Conservation (phyloP, 2,888 invertebrate genomes). For the Teleiodes luculella region DNA sequence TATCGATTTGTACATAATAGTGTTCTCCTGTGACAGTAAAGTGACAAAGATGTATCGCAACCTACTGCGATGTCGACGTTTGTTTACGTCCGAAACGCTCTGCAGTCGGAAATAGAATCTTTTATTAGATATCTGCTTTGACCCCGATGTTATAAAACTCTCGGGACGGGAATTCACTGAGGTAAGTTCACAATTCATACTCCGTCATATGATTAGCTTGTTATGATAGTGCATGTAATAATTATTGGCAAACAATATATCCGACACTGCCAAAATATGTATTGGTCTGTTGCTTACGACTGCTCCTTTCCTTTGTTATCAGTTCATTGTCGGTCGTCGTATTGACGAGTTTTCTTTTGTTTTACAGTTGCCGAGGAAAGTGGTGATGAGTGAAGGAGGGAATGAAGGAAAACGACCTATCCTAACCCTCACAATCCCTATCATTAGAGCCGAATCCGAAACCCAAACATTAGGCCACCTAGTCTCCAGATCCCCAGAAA, state of each 20-base stretch:
- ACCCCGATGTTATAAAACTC: conserved; percentile 55
- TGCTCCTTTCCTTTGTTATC: conserved; percentile 35
- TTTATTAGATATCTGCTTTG: conserved; percentile 63
- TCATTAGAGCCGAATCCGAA: conserved; percentile 56
- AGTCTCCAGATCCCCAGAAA: conserved; percentile 45
- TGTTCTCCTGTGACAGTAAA: conserved; percentile 25
- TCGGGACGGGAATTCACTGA: conserved; percentile 41
- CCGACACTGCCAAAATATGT: conserved; percentile 52
- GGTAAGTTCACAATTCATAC: conserved; percentile 54
- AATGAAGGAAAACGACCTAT: conserved; percentile 31
- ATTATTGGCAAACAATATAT: conserved; percentile 58
- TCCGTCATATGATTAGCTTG: conserved; percentile 36
- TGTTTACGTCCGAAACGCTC: conserved; percentile 52
- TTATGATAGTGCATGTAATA: conserved; percentile 44
- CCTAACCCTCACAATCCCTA: conserved; percentile 49
- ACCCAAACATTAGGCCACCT: conserved; percentile 50
- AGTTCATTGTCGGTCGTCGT: conserved; percentile 38
- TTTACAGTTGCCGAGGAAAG: conserved; percentile 43
- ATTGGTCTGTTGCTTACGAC: conserved; percentile 29
- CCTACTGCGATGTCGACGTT: conserved; percentile 34
- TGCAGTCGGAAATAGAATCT: conserved; percentile 68
- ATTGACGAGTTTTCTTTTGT: conserved; percentile 39
- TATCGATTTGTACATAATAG: conserved; percentile 17
- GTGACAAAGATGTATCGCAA: conserved; percentile 42
- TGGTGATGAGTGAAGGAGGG: conserved; percentile 57